A percentile compares a stretch with the other conserved stretches of the same genome.
phyloP scores from a whole-genome alignment of 53 echinoderm and acorn worm genomes.

The Actinopyga echinites region DNA sequence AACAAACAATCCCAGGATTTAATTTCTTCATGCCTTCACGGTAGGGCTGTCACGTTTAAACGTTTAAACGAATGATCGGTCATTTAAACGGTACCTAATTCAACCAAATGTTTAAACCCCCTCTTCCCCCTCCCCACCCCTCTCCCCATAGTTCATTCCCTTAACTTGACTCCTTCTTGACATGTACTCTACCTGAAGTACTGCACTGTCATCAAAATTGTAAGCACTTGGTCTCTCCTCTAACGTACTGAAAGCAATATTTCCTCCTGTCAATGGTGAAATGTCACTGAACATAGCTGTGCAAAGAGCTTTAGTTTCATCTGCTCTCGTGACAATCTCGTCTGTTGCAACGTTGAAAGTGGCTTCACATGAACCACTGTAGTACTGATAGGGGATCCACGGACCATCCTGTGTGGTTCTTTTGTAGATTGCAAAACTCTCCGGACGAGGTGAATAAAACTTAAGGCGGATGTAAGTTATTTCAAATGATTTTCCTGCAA shows the following conservation, averaged over 20 bases:
- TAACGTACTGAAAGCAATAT: constrained; percentile 96
- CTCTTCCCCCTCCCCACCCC: no score
- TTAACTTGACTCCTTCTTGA: no score
- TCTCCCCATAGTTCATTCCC: no score
- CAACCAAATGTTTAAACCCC: no score
- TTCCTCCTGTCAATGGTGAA: constrained; percentile 93
- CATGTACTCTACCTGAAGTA: constrained; percentile 71
- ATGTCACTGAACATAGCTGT: constrained; percentile 93
- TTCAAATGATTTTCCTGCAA: constrained; percentile 88
- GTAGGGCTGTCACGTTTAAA: no score
- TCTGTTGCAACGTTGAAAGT: constrained; percentile 66
- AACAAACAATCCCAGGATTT: no score
- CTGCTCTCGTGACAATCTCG: constrained; percentile 59
- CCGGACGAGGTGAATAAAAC: constrained; percentile 92
- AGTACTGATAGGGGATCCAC: constrained; percentile 95
- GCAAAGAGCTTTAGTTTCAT: constrained; percentile 82
- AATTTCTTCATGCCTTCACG: no score
- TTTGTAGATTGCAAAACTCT: constrained; percentile 97
- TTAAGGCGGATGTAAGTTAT: constrained; percentile 94
- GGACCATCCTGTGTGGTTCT: constrained; percentile 71
- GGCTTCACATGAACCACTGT: constrained; percentile 82
- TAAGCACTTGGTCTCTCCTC: constrained; percentile 91
- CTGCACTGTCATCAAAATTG: constrained; percentile 82
- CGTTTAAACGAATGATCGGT: no score
- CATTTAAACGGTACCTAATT: no score